These are phyloP conservation scores for Nyctibius bracteatus DNA, from an alignment of 2,113 vertebrate species.

Conservation along the genomic window DNA sequence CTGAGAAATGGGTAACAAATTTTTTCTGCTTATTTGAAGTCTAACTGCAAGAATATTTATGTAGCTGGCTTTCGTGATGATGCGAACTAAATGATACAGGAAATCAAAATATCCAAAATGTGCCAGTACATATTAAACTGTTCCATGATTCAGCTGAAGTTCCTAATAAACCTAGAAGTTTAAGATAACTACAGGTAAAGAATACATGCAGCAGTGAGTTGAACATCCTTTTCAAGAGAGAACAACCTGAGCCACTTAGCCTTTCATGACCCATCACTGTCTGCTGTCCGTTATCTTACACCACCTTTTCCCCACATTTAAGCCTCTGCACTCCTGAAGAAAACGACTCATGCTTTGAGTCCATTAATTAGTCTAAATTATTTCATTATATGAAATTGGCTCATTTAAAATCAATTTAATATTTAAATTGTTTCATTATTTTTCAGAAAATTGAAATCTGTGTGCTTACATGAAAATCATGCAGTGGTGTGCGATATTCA, in stretches of 20 bases:
- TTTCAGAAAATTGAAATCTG: background rate
- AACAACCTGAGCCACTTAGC: background rate
- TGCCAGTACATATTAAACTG: background rate
- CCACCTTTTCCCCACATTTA: background rate
- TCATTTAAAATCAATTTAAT: background rate
- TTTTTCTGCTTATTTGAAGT: background rate
- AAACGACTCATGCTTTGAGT: fast-evolving
- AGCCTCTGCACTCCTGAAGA: background rate
- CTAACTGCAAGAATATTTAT: background rate
- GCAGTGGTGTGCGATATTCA: background rate
- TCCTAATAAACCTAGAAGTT: background rate
- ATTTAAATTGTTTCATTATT: background rate
- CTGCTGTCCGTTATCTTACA: background rate
- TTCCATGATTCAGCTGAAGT: background rate
- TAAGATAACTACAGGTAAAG: background rate
- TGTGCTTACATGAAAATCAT: background rate
- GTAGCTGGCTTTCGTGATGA: background rate
- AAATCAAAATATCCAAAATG: background rate
- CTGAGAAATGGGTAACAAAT: background rate
- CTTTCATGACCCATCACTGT: background rate
- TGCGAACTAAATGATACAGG: background rate
- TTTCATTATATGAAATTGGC: background rate
- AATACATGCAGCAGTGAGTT: background rate
- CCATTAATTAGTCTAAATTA: background rate
- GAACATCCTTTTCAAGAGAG: background rate